Percentiles rank a stretch among this genome's conserved stretches.
Evolutionary conservation across 2,888 invertebrate genomes (phyloP).

Genomic region (Bombyx huttoni): DNA sequence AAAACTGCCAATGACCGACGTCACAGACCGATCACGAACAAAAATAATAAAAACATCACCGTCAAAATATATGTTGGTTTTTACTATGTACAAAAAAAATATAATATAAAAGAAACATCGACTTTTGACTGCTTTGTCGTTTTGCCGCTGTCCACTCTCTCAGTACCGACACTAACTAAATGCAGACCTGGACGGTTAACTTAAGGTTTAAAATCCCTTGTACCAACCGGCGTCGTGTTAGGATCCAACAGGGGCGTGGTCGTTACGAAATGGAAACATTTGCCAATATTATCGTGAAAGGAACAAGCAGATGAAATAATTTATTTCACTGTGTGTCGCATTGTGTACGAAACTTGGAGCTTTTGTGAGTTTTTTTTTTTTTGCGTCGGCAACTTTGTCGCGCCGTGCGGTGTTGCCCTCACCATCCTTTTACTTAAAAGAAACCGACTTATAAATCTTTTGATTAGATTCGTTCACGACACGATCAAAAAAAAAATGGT

Average conservation of each 20-base stretch:
- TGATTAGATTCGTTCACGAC: not conserved
- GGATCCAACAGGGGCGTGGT: slow-evolving; percentile 58
- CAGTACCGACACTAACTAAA: slow-evolving; percentile 5
- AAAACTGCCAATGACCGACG: slow-evolving; percentile 47
- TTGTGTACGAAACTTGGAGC: slow-evolving; percentile 65
- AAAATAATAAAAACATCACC: slow-evolving; percentile 73
- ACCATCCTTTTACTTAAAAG: slow-evolving; percentile 57
- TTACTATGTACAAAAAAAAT: slow-evolving; percentile 34
- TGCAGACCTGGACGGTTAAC: slow-evolving; percentile 6
- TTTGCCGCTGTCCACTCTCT: slow-evolving; percentile 39
- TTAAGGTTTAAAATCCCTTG: slow-evolving; percentile 10
- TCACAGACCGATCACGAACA: slow-evolving; percentile 55
- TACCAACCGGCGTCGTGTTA: slow-evolving; percentile 27
- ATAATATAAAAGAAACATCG: slow-evolving; percentile 47
- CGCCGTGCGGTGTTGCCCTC: slow-evolving; percentile 56
- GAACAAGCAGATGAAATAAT: slow-evolving; percentile 70
- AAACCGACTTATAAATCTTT: slow-evolving; percentile 33
- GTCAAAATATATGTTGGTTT: slow-evolving; percentile 70
- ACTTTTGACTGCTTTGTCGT: slow-evolving; percentile 60
- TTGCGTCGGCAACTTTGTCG: slow-evolving; percentile 57
- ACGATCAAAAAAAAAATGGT: not conserved
- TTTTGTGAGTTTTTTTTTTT: slow-evolving; percentile 65
- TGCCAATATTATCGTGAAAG: slow-evolving; percentile 72
- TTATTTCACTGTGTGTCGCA: slow-evolving; percentile 68
- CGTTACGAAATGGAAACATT: slow-evolving; percentile 69